A percentile compares a stretch with the other conserved stretches of the same genome.
Evolutionary conservation across 1,140 invertebrate genomes (phyloP).

Genomic region (Drosophila persimilis): DNA sequence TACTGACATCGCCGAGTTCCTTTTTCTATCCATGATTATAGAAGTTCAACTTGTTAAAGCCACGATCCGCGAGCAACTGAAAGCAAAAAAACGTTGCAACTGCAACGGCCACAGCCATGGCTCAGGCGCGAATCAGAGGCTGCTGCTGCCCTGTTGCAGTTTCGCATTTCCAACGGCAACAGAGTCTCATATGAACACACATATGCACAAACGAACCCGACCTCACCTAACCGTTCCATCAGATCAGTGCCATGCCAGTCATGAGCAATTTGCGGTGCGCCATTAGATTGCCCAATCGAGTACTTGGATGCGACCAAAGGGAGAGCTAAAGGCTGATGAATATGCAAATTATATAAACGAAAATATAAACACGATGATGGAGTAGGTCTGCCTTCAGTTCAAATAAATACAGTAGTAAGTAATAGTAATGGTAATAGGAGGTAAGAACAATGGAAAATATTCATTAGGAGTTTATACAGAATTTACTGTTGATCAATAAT

Average conservation of each 20-base stretch:
- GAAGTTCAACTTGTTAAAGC: conserved; percentile 51
- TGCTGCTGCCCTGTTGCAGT: conserved; percentile 41
- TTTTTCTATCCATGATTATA: conserved; percentile 3
- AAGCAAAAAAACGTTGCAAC: conserved; percentile 26
- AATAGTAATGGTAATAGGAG: not conserved
- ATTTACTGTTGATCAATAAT: conserved; percentile 10
- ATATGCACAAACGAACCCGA: not conserved
- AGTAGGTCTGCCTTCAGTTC: not conserved
- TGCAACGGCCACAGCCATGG: not conserved
- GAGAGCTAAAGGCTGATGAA: not conserved
- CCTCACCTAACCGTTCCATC: not conserved
- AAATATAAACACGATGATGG: not conserved
- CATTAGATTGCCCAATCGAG: conserved; percentile 35
- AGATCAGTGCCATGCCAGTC: conserved; percentile 20
- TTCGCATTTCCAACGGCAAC: conserved; percentile 5
- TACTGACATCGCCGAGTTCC: not conserved
- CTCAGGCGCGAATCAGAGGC: conserved; percentile 4
- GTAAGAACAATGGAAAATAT: conserved; percentile 8
- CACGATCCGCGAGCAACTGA: conserved; percentile 54
- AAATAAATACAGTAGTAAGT: not conserved
- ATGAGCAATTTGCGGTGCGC: conserved; percentile 39
- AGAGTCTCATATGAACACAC: conserved; percentile 18
- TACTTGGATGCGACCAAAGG: not conserved
- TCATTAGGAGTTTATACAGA: conserved; percentile 3
- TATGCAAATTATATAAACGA: conserved; percentile 25